Evolutionary conservation across 1,140 invertebrate species (phyloP), one percentile per base, ranked within the genome.

Genomic region (Centruroides sculpturatus): DNA sequence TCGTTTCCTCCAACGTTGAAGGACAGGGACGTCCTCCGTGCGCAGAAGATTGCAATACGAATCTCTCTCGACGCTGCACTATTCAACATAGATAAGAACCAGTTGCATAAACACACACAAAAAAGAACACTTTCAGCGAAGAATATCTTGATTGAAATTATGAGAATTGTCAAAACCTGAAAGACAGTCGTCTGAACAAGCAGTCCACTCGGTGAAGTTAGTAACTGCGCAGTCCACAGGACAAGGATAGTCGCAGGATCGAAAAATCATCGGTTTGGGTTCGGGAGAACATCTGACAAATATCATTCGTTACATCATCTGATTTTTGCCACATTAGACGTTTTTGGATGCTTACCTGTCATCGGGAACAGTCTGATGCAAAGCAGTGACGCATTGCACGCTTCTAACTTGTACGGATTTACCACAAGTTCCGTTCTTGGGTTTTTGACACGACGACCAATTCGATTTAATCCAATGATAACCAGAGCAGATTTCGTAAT

Each of bases 11-110:
- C 47, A 79, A 63, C 6, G 69, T 69, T 13, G 57, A 64, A 5
- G 74, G 75, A 66, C 79, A 81, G 3, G 69, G 63, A 4, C 66
- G 59, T 0, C 76, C 75, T 4, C 71, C 71, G 59, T 71, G 67
- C 12, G 68, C 64, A 0, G 75, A 68, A 59, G 72, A 65, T 59
- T 73, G 70, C 7, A 78, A 56, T 12, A 78, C 71, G 41, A 73
- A 74, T 12, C 76, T 68, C 7, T 57, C 12, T 10, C 50, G 46
- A 48, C 8, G 8, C 8, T 41, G 41, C 41, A 41, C 41, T 41
- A 41, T 41, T 41, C 8, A 41, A 41, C 23, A 23, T 23, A 41
- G 41, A 3, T 41, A 8, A 41, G 23, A 23, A 23, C 23, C 23
- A 23, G 23, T 23, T 23, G 23, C 23, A 23, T 23, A 2, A 23